Conservation (phyloP, 2,888 invertebrate species). For the Hemithea aestivaria region DNA sequence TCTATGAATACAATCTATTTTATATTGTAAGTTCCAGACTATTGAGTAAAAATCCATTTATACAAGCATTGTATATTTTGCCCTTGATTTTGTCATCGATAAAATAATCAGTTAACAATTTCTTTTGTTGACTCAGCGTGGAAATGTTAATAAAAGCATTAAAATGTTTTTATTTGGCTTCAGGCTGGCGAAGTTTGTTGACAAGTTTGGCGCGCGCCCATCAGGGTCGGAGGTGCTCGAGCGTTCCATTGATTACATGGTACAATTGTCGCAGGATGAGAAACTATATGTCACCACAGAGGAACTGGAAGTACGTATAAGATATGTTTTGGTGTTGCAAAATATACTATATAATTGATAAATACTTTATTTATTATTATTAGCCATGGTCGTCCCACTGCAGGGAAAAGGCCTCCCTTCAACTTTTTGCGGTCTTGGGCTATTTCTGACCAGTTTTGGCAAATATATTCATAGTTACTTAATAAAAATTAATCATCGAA, state of each 20-base stretch:
- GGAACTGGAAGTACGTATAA: slow-evolving; percentile 65
- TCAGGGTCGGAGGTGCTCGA: slow-evolving; percentile 82
- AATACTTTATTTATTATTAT: not conserved
- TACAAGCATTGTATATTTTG: too few relatives aligned
- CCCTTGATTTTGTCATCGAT: too few relatives aligned
- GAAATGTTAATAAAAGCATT: not conserved
- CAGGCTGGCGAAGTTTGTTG: slow-evolving; percentile 66
- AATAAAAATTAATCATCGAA: too few relatives aligned
- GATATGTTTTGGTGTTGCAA: not conserved
- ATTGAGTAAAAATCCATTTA: too few relatives aligned
- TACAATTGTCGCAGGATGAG: slow-evolving; percentile 54
- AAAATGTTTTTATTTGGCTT: slow-evolving; percentile 20
- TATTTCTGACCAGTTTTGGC: too few relatives aligned
- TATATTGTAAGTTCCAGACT: too few relatives aligned
- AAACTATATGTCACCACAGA: slow-evolving; percentile 82
- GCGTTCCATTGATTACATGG: slow-evolving; percentile 83
- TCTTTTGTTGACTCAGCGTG: not conserved
- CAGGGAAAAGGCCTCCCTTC: too few relatives aligned
- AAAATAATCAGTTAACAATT: not conserved
- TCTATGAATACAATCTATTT: too few relatives aligned
- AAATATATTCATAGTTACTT: too few relatives aligned
- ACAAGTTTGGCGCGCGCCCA: slow-evolving; percentile 81
- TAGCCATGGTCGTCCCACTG: too few relatives aligned
- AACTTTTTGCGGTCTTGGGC: too few relatives aligned
- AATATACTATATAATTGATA: not conserved